phyloP scores from a whole-genome alignment of 2,888 invertebrate genomes.

The Napeogenes sylphis region DNA sequence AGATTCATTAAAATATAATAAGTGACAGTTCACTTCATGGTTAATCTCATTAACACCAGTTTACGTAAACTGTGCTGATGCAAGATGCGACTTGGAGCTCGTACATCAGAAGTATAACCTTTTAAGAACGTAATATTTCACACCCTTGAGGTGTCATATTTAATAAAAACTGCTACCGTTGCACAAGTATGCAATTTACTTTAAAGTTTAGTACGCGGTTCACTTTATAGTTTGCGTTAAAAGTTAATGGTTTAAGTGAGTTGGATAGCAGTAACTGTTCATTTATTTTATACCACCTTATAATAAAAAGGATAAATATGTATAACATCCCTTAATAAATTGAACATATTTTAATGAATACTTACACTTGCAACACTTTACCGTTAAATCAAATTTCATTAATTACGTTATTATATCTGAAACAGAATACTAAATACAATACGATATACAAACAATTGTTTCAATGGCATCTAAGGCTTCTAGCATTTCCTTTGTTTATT shows the following conservation, averaged over 20 bases:
- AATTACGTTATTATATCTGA: no score
- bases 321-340: no score
- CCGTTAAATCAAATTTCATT: no score
- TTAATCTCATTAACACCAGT: constrained; percentile 19
- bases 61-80: constrained; percentile 18
- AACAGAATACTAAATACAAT: no score
- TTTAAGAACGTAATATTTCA: constrained; percentile 15
- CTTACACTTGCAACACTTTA: no score
- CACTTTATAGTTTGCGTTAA: not conserved
- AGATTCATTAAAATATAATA: no score
- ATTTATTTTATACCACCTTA: no score
- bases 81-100: constrained; percentile 13
- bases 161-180: constrained; percentile 16
- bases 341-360: no score
- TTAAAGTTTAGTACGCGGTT: not conserved
- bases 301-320: no score
- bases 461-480: constrained; percentile 7
- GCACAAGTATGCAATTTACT: constrained; percentile 5
- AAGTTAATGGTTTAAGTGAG: not conserved
- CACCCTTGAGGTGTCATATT: constrained; percentile 16
- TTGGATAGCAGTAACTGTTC: no score
- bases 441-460: not conserved
- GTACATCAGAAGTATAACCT: constrained; percentile 15
- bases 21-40: constrained; percentile 11
- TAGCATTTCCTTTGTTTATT: constrained; percentile 22